Evolutionary conservation across 1,140 invertebrate genomes (phyloP), one percentile per base, ranked within the genome.

Genomic region (Batillaria attramentaria): DNA sequence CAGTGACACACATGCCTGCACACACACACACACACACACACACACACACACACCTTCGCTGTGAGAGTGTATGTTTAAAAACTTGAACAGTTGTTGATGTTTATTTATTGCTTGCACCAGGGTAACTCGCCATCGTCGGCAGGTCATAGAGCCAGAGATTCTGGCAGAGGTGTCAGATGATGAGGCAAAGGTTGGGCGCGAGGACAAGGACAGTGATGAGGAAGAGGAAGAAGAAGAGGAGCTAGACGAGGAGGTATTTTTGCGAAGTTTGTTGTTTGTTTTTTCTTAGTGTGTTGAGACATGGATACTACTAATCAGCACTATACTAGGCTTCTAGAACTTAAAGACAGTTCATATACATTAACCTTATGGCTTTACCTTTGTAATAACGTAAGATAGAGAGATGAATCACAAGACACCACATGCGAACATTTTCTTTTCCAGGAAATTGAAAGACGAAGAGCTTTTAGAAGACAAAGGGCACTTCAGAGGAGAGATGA

Each of bases 401-500:
- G n/a, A n/a, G n/a, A n/a, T n/a, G n/a, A n/a, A n/a, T n/a, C n/a
- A n/a, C n/a, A n/a, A n/a, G n/a, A n/a, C n/a, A n/a, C n/a, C n/a
- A n/a, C n/a, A n/a, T n/a, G n/a, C n/a, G n/a, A n/a, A n/a, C n/a
- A n/a, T n/a, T 70, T 42, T 70, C n/a, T 46, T 70, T 37, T 72
- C 8, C 69, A 87, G 86, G 96, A 97, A 91, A 94, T 98, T 84
- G 96, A 98, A 87, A 93, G 93, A 84, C 91, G 96, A 65, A 93
- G 97, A 79, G 93, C 94, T 66, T 92, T 94, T 76, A 88, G 97
- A 24, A 93, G 94, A 77, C 93, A 94, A 81, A 92, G 93, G 81
- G 94, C 95, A 3, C 93, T 93, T 13, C 94, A 94, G 81, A 89
- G 91, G 74, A 94, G 95, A 85, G 93, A 94, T 83, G 93, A 93